Conservation (phyloP, 2,888 invertebrate genomes). For the Leucophora obtusa region DNA sequence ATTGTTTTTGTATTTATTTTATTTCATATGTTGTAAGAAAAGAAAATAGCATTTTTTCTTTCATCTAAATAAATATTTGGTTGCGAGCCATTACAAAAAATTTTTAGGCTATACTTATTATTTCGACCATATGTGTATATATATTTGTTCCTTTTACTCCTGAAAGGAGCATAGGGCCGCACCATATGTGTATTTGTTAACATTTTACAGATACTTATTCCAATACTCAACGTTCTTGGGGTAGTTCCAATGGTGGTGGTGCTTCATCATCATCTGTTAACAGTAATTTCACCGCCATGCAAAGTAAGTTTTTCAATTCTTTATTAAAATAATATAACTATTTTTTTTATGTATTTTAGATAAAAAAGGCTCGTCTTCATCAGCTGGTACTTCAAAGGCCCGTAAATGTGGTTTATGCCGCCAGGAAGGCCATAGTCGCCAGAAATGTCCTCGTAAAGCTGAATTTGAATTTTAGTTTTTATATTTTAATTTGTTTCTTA, state of each 20-base stretch:
- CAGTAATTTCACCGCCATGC: background rate
- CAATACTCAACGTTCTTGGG: constrained; percentile 59
- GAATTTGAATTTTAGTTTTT: constrained; percentile 69
- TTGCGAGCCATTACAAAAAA: too few relatives aligned
- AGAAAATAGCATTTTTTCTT: too few relatives aligned
- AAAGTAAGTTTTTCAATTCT: constrained; percentile 28
- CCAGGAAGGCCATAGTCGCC: constrained; percentile 84
- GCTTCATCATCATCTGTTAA: background rate
- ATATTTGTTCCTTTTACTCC: too few relatives aligned
- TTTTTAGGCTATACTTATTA: too few relatives aligned
- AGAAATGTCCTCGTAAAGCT: constrained; percentile 80
- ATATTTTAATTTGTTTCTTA: background rate
- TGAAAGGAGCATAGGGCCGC: too few relatives aligned
- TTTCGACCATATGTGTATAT: too few relatives aligned
- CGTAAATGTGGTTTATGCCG: constrained; percentile 87
- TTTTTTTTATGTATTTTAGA: constrained; percentile 14
- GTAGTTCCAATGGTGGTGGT: constrained; percentile 34
- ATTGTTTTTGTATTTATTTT: too few relatives aligned
- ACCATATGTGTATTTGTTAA: too few relatives aligned
- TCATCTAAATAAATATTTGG: too few relatives aligned
- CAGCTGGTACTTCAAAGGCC: constrained; percentile 63
- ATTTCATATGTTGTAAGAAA: too few relatives aligned
- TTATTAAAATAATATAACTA: background rate
- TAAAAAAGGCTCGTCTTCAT: constrained; percentile 5
- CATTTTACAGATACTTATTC: background rate